Evolutionary conservation across 2,797 vertebrate genomes (phyloP), one percentile per base, ranked within the genome.

Genomic region (Cephalopachus bancanus): DNA sequence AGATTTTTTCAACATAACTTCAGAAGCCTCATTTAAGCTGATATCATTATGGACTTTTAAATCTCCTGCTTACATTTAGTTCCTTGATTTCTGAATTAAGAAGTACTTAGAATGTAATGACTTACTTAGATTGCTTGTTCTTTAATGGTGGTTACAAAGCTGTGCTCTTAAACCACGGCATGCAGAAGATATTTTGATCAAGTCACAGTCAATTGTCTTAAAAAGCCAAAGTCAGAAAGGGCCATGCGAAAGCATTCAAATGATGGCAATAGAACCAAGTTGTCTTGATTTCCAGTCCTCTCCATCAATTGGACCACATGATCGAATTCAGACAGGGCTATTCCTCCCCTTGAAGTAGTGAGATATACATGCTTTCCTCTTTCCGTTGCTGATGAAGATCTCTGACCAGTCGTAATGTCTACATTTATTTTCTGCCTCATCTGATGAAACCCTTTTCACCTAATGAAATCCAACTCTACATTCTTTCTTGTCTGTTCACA

Each of bases 21-120:
- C 90, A 93, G 94, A 96, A 97, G 33, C 84, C 86, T 96, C 97
- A 93, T 97, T 98, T 97, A 97, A 96, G 79, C 88, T 83, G 94
- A 87, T 96, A 96, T 91, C 90, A 97, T 98, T 97, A 96, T 93
- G 88, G 92, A 96, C 95, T 97, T 95, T 97, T 91, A 97, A 97
- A 97, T 97, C 94, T 97, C 92, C 90, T 97, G 97, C 92, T 79
- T 96, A 67, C 85, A 94, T 98, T 97, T 96, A 94, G 93, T 95
- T 94, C 88, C 65, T 95, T 96, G 96, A 97, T 97, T 97, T 98
- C 93, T 96, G 97, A 98, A 97, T 98, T 97, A 96, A 96, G 96
- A 97, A 96, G 96, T 98, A 97, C 97, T 98, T 97, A 96, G 94
- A 95, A 72, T 60, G 75, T 98, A 98, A 98, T 98, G 96, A 92